phyloP scores from a whole-genome alignment of 2,797 vertebrate species.

The Valencia hispanica region DNA sequence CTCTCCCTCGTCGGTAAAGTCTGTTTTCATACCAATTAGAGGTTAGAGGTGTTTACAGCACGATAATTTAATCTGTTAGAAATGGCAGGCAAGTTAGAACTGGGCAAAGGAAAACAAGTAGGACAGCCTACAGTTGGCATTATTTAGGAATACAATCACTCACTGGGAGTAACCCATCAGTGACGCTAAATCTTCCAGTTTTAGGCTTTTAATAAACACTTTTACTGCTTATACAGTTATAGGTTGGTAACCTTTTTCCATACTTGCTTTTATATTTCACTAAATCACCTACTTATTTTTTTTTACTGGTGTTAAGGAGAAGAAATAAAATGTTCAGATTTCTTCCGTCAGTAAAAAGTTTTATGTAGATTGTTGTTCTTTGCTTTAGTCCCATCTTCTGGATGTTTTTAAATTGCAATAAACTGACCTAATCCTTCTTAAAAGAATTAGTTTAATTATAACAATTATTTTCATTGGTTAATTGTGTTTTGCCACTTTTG shows the following conservation, averaged over 20 bases:
- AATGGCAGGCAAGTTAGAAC: background rate
- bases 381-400: background rate
- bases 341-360: background rate
- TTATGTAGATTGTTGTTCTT: background rate
- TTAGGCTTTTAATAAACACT: background rate
- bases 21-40: background rate
- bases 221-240: background rate
- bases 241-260: background rate
- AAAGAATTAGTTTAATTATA: background rate
- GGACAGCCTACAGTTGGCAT: background rate
- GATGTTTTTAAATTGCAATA: background rate
- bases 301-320: background rate
- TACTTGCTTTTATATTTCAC: background rate
- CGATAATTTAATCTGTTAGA: background rate
- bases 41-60: background rate
- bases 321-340: background rate
- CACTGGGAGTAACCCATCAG: background rate
- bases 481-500: background rate
- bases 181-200: background rate
- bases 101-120: background rate
- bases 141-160: background rate
- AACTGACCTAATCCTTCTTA: background rate
- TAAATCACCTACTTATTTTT: background rate
- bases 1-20: slow-evolving; percentile 58
- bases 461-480: background rate